Conservation (phyloP, 53 echinoderm and acorn worm species). For the Zoroaster sp. region DNA sequence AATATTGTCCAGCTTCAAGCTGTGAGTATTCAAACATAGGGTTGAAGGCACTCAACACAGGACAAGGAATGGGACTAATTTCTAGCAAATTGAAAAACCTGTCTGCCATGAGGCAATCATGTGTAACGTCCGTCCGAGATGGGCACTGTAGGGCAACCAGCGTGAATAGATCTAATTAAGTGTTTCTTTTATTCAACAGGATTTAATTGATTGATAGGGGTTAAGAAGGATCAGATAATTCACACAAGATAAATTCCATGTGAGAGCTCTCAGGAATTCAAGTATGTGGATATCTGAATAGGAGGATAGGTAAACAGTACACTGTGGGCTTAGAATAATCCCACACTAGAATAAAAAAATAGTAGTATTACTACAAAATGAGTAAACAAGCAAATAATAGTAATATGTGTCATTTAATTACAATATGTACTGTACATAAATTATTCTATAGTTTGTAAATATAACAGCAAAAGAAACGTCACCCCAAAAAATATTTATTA, state of each 20-base stretch:
- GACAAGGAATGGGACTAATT: not conserved
- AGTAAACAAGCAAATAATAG: too few relatives aligned
- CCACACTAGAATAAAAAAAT: too few relatives aligned
- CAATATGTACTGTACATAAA: too few relatives aligned
- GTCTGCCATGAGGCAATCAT: not conserved
- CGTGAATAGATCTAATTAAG: not conserved
- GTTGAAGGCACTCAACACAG: not conserved
- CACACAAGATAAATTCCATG: not conserved
- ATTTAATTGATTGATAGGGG: constrained; percentile 9
- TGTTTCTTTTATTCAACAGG: constrained; percentile 1
- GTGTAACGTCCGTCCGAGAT: not conserved
- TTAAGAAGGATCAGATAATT: not conserved
- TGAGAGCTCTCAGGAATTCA: not conserved
- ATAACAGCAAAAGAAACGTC: too few relatives aligned
- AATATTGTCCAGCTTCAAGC: not conserved
- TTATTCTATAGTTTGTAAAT: too few relatives aligned
- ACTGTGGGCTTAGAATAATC: not conserved
- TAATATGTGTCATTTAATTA: too few relatives aligned
- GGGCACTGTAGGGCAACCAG: not conserved
- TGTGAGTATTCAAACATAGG: not conserved
- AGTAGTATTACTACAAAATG: too few relatives aligned
- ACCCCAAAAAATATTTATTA: too few relatives aligned
- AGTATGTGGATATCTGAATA: not conserved
- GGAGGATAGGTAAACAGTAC: not conserved
- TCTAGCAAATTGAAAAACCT: not conserved